phyloP scores from a whole-genome alignment of 2,888 invertebrate genomes.

The Diarsia dahlii region DNA sequence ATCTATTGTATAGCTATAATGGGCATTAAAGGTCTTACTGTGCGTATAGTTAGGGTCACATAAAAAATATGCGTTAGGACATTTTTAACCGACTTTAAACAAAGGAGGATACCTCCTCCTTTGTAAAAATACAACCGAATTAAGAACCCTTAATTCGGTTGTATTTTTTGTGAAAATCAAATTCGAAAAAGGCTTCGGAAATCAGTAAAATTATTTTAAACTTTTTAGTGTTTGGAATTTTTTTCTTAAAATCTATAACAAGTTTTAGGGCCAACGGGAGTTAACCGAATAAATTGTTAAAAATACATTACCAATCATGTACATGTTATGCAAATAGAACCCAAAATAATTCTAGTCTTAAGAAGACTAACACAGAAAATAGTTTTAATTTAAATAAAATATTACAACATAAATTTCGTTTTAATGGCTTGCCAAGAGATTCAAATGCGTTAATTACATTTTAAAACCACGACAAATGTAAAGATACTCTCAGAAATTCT shows the following conservation, averaged over 20 bases:
- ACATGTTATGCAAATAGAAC: background rate
- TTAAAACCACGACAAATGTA: background rate
- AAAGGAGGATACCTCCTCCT: too few species aligned
- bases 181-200: too few species aligned
- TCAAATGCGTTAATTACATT: background rate
- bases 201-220: too few species aligned
- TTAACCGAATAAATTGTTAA: background rate
- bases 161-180: too few species aligned
- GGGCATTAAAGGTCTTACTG: constrained; percentile 19
- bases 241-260: background rate
- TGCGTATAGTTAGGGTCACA: constrained; percentile 26
- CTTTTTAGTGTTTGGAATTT: too few species aligned
- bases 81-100: background rate
- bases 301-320: background rate
- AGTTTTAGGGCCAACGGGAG: background rate
- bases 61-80: background rate
- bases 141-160: too few species aligned
- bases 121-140: too few species aligned
- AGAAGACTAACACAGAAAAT: background rate
- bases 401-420: background rate
- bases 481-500: background rate
- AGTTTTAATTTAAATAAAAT: background rate
- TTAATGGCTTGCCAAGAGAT: background rate
- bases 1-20: constrained; percentile 40
- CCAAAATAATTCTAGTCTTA: background rate